Evolutionary conservation across 2,888 invertebrate genomes (phyloP).

Genomic region (Steinernema scapterisci): DNA sequence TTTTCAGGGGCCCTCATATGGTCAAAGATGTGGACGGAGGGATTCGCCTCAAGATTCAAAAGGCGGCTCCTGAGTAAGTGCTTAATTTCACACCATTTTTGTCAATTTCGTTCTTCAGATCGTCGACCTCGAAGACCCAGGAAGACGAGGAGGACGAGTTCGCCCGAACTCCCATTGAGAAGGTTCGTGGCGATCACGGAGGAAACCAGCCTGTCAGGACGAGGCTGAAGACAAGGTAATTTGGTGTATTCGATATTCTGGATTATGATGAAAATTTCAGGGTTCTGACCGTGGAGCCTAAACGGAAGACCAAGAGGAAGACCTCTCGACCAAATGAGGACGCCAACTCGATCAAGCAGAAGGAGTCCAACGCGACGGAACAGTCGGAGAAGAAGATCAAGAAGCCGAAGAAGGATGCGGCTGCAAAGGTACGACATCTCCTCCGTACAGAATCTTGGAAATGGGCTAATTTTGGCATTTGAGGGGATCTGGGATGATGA

Average conservation of each 20-base stretch:
- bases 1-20: not conserved
- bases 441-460: no score
- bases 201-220: not conserved
- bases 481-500: not conserved
- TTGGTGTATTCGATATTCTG: not conserved
- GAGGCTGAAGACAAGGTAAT: not conserved
- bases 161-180: not conserved
- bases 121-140: not conserved
- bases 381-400: not conserved
- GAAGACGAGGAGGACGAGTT: constrained; percentile 1
- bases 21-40: not conserved
- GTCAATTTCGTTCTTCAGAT: not conserved
- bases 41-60: not conserved
- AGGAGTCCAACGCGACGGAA: not conserved
- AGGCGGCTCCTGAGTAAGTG: not conserved
- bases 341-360: not conserved
- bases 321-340: not conserved
- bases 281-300: not conserved
- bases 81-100: not conserved
- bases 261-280: not conserved
- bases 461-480: no score
- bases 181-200: not conserved
- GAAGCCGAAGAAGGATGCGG: not conserved
- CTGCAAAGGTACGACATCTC: not conserved
- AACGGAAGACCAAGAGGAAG: not conserved